These are phyloP conservation scores for Notodonta dromedarius DNA, from an alignment of 2,888 invertebrate genomes.

Conservation along the genomic window DNA sequence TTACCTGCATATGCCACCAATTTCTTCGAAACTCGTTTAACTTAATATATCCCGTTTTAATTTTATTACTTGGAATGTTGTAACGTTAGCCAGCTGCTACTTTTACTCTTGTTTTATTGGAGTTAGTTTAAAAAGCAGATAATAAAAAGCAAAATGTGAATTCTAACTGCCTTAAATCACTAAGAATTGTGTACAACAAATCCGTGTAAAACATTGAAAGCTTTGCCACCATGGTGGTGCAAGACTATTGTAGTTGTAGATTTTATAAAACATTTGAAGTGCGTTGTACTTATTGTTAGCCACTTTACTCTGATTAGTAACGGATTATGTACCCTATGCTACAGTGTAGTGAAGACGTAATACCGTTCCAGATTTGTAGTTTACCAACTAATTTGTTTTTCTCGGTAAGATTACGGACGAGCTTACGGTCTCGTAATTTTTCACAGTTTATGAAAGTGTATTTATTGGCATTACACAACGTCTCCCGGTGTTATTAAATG, in stretches of 20 bases:
- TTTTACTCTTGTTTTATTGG: background rate
- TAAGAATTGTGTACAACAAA: slow-evolving; percentile 3
- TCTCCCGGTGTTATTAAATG: no score
- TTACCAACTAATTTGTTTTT: slow-evolving; percentile 14
- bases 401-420: background rate
- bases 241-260: background rate
- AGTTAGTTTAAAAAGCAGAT: background rate
- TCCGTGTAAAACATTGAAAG: background rate
- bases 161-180: background rate
- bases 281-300: slow-evolving; percentile 7
- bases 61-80: slow-evolving; percentile 1
- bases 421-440: background rate
- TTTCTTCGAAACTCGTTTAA: slow-evolving; percentile 1
- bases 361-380: slow-evolving; percentile 12
- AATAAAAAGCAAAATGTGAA: slow-evolving; percentile 2
- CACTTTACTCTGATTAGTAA: slow-evolving; percentile 18
- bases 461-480: no score
- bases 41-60: background rate
- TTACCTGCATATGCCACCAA: background rate
- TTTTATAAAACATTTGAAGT: background rate
- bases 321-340: slow-evolving; percentile 22
- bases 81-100: slow-evolving; percentile 2
- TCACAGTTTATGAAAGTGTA: background rate
- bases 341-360: slow-evolving; percentile 22
- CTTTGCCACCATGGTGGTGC: background rate